Base-by-base conservation (phyloP, 2,888 invertebrate species). In the Pyrocoelia pectoralis region DNA sequence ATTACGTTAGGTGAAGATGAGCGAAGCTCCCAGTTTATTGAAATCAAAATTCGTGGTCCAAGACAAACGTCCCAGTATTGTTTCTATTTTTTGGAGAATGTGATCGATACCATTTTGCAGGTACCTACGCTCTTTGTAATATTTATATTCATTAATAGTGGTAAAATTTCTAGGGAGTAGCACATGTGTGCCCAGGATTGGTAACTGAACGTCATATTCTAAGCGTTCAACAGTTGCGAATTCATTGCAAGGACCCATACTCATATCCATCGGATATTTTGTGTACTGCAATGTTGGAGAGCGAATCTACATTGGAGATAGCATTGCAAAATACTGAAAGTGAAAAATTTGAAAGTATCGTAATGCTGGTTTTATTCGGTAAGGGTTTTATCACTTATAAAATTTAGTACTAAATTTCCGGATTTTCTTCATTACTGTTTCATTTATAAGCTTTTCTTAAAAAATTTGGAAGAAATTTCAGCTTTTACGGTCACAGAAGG, bases 31-130 rank as follows among this genome's bases (percentile, higher is more conserved):
- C 85, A 87, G 68, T 86, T 81, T 67, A 82, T 90, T 40, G 89
- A 90, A 78, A 82, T 90, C 43, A 87, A 87, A 82, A 86, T 89
- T 14, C 83, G 90, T 1, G 90, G 89, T 48, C 88, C 89, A 18
- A 81, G 82, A 12, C 83, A 84, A 14, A 81, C 83, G 13, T 82
- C 84, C 9, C 77, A 82, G 24, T 84, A 85, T 52, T 87, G 87
- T 74, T 92, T 91, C 76, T 88, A 88, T 71, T 88, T 92, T 76
- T 80, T 91, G 65, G 88, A 89, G 72, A 88, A 91, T 72, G 83
- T 91, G 65, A 79, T 88, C 12, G 84, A 85, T 56, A 84, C 88
- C 48, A 82, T 89, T 17, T 87, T 88, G 71, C 85, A 86, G 77
- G 86, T 87, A 76, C 66, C 29, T 48, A 12, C n/a, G n/a, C n/a